Evolutionary conservation across 2,113 vertebrate genomes (phyloP).

Genomic region (Etheostoma cragini): DNA sequence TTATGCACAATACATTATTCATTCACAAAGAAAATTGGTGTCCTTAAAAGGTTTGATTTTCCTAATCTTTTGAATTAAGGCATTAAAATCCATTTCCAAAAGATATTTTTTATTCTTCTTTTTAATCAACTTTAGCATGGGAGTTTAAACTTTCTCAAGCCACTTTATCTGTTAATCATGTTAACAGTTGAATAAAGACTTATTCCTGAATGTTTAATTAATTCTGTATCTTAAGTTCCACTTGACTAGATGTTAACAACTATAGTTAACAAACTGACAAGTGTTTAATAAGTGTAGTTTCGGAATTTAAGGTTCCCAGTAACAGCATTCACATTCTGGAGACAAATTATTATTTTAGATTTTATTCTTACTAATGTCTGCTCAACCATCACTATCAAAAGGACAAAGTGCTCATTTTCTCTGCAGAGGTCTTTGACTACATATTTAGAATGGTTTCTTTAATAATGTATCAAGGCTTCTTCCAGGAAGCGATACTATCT

Average conservation of each 20-base stretch:
- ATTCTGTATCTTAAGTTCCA: not conserved
- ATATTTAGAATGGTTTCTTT: constrained; percentile 74
- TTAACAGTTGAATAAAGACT: not conserved
- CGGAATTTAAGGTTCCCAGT: not conserved
- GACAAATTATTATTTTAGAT: constrained; percentile 6
- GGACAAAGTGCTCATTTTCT: constrained; percentile 60
- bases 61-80: too few relatives aligned
- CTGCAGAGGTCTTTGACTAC: constrained; percentile 49
- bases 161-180: not conserved
- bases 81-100: too few relatives aligned
- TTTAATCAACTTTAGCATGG: too few relatives aligned
- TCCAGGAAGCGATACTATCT: constrained; percentile 72
- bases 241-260: not conserved
- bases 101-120: too few relatives aligned
- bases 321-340: constrained; percentile 18
- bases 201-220: not conserved
- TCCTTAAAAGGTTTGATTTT: too few relatives aligned
- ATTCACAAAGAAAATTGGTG: too few relatives aligned
- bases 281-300: constrained; percentile 8
- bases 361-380: constrained; percentile 18
- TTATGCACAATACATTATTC: too few relatives aligned
- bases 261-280: not conserved
- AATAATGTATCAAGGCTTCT: constrained; percentile 79
- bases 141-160: too few relatives aligned
- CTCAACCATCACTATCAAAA: constrained; percentile 23